These are phyloP conservation scores for Cecropterus lyciades DNA, from an alignment of 1,140 invertebrate genomes.

Conservation along the genomic window DNA sequence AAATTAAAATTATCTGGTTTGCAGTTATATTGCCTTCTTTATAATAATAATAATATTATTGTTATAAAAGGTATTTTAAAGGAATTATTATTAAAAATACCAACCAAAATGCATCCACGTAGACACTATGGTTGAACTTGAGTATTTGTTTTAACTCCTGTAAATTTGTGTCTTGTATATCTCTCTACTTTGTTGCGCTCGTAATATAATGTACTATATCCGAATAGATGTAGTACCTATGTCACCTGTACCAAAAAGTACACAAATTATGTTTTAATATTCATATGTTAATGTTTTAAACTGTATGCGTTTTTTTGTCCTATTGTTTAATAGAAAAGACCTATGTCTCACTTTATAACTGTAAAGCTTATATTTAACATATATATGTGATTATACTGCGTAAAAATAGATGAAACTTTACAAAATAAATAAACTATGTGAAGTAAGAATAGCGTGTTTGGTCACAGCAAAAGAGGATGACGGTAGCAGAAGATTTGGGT, in stretches of 20 bases:
- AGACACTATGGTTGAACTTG: background rate
- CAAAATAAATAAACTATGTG: constrained; percentile 23
- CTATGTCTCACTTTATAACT: background rate
- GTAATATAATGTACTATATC: too few species aligned
- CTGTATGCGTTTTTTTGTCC: background rate
- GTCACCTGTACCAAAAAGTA: constrained; percentile 5
- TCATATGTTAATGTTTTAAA: too few species aligned
- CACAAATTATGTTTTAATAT: constrained; percentile 6
- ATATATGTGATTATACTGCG: constrained; percentile 8
- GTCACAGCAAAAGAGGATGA: too few species aligned
- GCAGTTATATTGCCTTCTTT: too few species aligned
- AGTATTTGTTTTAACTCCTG: background rate
- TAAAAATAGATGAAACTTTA: constrained; percentile 19
- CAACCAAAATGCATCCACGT: background rate
- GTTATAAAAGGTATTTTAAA: too few species aligned
- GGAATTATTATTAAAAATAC: too few species aligned
- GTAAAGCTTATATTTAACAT: constrained; percentile 12
- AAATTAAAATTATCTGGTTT: too few species aligned
- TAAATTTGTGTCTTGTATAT: background rate
- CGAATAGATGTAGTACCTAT: background rate
- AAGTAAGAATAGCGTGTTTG: background rate
- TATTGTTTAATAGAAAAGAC: background rate
- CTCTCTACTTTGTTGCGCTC: too few species aligned
- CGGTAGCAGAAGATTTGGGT: too few species aligned
- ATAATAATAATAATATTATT: too few species aligned